Conservation (phyloP, 2,797 vertebrate species). For the Urophycis tenuis region DNA sequence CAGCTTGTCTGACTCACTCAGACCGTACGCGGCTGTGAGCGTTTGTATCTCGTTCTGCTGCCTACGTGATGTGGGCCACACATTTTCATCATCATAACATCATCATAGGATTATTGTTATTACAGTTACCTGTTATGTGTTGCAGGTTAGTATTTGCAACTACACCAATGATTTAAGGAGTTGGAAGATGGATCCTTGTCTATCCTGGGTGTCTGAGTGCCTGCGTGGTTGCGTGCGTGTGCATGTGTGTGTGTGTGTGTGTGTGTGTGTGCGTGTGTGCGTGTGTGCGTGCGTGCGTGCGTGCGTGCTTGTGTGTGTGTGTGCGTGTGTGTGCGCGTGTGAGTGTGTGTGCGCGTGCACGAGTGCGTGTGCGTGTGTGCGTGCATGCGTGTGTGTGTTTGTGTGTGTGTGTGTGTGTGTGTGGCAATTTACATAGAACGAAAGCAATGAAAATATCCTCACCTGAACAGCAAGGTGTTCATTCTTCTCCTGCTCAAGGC, state of each 20-base stretch:
- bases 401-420: slow-evolving; percentile 1
- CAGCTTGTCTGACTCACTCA: background rate
- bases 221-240: background rate
- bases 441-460: background rate
- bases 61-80: slow-evolving; percentile 11
- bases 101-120: too few species aligned
- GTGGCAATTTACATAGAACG: background rate
- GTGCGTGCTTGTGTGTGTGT: too few species aligned
- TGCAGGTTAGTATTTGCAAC: slow-evolving; percentile 34
- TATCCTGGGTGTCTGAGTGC: too few species aligned
- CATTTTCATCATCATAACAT: too few species aligned
- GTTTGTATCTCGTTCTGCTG: slow-evolving; percentile 35
- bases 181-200: slow-evolving; percentile 30
- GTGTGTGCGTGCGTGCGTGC: background rate
- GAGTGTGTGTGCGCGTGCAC: too few species aligned
- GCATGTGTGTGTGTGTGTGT: background rate
- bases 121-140: background rate
- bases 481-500: background rate
- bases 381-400: background rate
- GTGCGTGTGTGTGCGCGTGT: slow-evolving; percentile 7
- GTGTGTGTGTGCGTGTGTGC: too few species aligned
- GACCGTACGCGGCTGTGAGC: slow-evolving; percentile 26
- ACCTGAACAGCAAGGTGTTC: background rate
- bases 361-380: too few species aligned
- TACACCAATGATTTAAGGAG: slow-evolving; percentile 47